Evolutionary conservation across 1,140 invertebrate genomes (phyloP).

Genomic region (Drosophila baimaii): DNA sequence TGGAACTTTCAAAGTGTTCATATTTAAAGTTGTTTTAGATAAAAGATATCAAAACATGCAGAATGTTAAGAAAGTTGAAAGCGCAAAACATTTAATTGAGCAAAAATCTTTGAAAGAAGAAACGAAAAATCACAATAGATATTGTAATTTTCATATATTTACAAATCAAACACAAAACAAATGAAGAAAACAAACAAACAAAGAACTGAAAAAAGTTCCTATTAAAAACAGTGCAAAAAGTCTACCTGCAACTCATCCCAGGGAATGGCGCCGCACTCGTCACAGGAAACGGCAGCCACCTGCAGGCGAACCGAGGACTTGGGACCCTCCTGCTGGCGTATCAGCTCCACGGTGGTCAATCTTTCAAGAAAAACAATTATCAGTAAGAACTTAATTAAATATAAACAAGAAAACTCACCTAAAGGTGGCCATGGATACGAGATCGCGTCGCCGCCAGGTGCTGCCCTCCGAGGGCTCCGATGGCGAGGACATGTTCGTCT

Average conservation of each 20-base stretch:
- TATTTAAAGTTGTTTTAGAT: slow-evolving; percentile 56
- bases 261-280: slow-evolving; percentile 94
- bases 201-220: slow-evolving; percentile 15
- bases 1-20: slow-evolving; percentile 30
- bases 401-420: slow-evolving; percentile 50
- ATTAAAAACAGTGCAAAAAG: slow-evolving; percentile 10
- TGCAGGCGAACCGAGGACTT: slow-evolving; percentile 91
- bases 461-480: slow-evolving; percentile 92
- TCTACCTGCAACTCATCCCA: slow-evolving; percentile 97
- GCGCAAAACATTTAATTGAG: slow-evolving; percentile 61
- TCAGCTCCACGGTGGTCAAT: slow-evolving; percentile 91
- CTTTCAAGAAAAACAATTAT: slow-evolving; percentile 65
- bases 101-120: slow-evolving; percentile 26
- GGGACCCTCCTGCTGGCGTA: slow-evolving; percentile 91
- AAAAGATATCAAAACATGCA: slow-evolving; percentile 74
- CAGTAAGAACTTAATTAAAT: not conserved
- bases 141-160: slow-evolving; percentile 29
- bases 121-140: slow-evolving; percentile 22
- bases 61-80: slow-evolving; percentile 52
- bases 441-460: slow-evolving; percentile 90
- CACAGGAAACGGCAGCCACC: slow-evolving; percentile 89
- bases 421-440: slow-evolving; percentile 86
- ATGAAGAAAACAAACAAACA: slow-evolving; percentile 21
- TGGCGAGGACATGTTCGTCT: slow-evolving; percentile 88
- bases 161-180: slow-evolving; percentile 57